Conservation (phyloP, 2,797 vertebrate genomes). For the Megalops cyprinoides region DNA sequence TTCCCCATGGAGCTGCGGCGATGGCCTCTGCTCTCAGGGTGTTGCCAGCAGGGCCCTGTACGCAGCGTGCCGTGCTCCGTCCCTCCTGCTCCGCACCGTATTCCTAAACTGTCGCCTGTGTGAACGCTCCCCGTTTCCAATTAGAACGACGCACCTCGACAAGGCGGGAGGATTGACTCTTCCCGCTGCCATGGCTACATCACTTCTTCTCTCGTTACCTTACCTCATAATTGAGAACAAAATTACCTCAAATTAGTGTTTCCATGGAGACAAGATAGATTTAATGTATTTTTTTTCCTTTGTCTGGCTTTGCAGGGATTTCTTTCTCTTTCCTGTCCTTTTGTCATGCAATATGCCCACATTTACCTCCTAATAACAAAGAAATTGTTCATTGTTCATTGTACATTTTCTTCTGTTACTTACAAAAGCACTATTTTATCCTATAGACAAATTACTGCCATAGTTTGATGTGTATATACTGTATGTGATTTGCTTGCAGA, state of each 20-base stretch:
- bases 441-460: neutral
- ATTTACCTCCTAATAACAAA: constrained; percentile 5
- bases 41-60: neutral
- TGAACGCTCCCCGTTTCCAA: neutral
- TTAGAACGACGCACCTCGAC: neutral
- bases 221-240: constrained; percentile 62
- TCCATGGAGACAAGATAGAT: constrained; percentile 59
- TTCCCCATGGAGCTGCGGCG: neutral
- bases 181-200: constrained; percentile 38
- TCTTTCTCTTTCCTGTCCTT: constrained; percentile 48
- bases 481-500: constrained; percentile 43
- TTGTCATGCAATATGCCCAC: neutral
- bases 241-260: constrained; percentile 71
- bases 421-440: constrained; percentile 41
- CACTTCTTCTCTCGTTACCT: constrained; percentile 56
- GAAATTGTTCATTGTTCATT: no score
- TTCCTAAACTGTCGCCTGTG: no score
- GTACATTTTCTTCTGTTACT: constrained; percentile 38
- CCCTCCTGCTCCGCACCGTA: no score
- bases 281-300: constrained; percentile 56
- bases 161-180: neutral
- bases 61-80: neutral
- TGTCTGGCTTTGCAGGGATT: constrained; percentile 60
- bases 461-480: constrained; percentile 22
- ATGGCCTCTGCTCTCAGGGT: neutral